Percentiles rank a stretch among this genome's conserved stretches.
Conservation (phyloP, 1,140 invertebrate genomes). For the Dendrolimus kikuchii region DNA sequence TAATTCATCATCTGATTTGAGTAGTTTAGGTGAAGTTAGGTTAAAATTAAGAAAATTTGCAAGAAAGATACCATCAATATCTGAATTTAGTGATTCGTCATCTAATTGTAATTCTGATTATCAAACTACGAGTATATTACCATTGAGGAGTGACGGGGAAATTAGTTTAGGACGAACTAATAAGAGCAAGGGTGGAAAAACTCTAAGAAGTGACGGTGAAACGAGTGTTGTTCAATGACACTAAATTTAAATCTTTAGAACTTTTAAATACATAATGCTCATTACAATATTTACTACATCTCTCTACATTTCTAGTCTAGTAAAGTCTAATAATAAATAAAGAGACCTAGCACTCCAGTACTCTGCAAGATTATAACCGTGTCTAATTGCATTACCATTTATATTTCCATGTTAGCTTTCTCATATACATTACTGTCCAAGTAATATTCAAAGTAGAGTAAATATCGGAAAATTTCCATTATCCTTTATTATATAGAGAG, state of each 20-base stretch:
- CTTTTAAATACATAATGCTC: neutral
- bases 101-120: slow-evolving; percentile 35
- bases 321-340: too few species aligned
- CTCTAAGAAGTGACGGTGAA: slow-evolving; percentile 59
- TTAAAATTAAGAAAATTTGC: slow-evolving; percentile 33
- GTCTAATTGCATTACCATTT: too few species aligned
- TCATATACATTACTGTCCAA: too few species aligned
- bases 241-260: slow-evolving; percentile 9
- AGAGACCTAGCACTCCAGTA: too few species aligned
- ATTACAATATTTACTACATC: too few species aligned
- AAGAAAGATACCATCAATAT: slow-evolving; percentile 29
- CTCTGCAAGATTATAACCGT: too few species aligned
- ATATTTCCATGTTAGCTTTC: too few species aligned
- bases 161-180: slow-evolving; percentile 37
- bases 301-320: too few species aligned
- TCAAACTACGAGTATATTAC: slow-evolving; percentile 28
- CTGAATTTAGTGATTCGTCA: slow-evolving; percentile 41
- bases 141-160: slow-evolving; percentile 55
- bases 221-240: slow-evolving; percentile 30
- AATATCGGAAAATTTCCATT: too few species aligned
- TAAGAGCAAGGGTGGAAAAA: slow-evolving; percentile 13
- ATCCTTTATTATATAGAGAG: too few species aligned
- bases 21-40: slow-evolving; percentile 58
- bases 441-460: too few species aligned
- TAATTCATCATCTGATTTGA: slow-evolving; percentile 52